Evolutionary conservation across 2,888 invertebrate species (phyloP), one percentile per base, ranked within the genome.

Genomic region (Stegana nigrithorax): DNA sequence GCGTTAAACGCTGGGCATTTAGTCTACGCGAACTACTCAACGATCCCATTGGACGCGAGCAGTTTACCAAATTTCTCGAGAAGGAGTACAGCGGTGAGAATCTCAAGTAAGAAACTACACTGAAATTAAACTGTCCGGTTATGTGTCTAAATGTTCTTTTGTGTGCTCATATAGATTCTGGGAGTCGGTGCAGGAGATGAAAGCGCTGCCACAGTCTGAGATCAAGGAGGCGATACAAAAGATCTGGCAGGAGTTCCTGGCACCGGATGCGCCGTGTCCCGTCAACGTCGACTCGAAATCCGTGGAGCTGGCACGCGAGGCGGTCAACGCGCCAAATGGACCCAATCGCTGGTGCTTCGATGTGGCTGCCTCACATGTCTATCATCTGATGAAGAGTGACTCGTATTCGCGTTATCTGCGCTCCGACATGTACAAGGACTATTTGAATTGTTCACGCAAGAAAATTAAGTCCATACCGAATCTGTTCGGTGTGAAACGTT

Each of bases 31-130:
- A 99, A 86, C 87, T 99, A 60, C 88, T 99, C 6, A 92, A 93
- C 72, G 99, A 99, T 88, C 91, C 95, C n/a, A 91, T 96, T 12
- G 99, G 99, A 2, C 89, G 94, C 71, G 98, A 99, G 60, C 98
- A 98, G 69, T 98, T 99, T 86, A 92, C 93, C 67, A 92, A 91
- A 82, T 99, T 99, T 87, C 89, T 99, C 53, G 95, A 95, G 82
- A 99, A 98, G 86, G 98, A 99, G 87, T 99, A 98, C 86, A 97
- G 97, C 79, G 96, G 96, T 51, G 99, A 99, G 89, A 99, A 99
- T 88, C 90, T 99, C 76, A 96, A 96, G 96, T 97, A 84, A 88
- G 90, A 84, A 51, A 4, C 8, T n/a, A 39, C 2, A 39, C 17
- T 39, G 1, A 10, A 4, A n/a, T 4, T 39, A n/a, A n/a, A 21